phyloP scores from a whole-genome alignment of 1,140 invertebrate genomes.

The Argopecten irradians region DNA sequence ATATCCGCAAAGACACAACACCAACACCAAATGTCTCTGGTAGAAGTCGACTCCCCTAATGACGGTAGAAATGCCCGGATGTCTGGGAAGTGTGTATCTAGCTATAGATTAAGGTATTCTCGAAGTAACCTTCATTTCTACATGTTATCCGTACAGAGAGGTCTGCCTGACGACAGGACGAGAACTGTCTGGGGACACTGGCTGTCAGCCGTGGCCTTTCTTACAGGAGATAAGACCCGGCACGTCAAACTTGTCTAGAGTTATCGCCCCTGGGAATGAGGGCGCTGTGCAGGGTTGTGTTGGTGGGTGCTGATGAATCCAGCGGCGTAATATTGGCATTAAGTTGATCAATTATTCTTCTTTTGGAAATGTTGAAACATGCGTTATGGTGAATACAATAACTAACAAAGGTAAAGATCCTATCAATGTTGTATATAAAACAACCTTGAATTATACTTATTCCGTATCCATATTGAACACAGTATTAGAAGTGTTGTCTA shows the following conservation, averaged over 20 bases:
- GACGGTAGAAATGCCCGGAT: not conserved
- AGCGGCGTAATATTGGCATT: not conserved
- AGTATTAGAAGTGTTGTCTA: too few species aligned
- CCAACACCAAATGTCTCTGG: too few species aligned
- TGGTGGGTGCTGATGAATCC: not conserved
- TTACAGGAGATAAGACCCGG: not conserved
- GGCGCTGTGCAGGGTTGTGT: not conserved
- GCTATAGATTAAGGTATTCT: not conserved
- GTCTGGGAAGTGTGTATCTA: not conserved
- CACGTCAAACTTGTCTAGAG: not conserved
- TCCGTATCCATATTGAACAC: too few species aligned
- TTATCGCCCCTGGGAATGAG: not conserved
- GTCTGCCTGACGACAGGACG: not conserved
- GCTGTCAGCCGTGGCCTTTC: not conserved
- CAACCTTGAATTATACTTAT: too few species aligned
- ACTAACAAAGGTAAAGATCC: not conserved
- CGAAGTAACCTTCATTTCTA: not conserved
- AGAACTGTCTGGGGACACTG: not conserved
- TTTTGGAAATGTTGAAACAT: not conserved
- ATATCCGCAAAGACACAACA: too few species aligned
- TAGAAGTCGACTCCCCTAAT: not conserved
- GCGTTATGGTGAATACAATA: not conserved
- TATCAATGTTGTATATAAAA: too few species aligned
- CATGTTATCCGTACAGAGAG: not conserved
- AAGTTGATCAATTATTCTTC: not conserved